A percentile compares a stretch with the other conserved stretches of the same genome.
phyloP scores from a whole-genome alignment of 1,140 invertebrate species.

The Cotesia typhae region DNA sequence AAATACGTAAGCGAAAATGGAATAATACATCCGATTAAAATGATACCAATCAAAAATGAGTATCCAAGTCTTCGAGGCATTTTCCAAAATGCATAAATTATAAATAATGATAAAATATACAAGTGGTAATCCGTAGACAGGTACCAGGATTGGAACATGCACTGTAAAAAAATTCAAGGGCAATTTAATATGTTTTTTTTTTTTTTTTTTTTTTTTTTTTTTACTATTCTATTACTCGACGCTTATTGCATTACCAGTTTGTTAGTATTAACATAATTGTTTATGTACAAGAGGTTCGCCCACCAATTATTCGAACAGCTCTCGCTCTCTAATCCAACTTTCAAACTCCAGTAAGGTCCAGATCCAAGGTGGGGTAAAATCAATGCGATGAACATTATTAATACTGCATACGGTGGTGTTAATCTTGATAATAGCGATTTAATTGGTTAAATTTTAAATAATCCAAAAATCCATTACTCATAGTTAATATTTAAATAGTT shows the following conservation, averaged over 20 bases:
- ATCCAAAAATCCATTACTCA: too few relatives aligned
- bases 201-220: neutral
- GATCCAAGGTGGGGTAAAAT: conserved; percentile 50
- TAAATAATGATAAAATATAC: conserved; percentile 62
- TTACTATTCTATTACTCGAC: neutral
- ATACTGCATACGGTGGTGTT: conserved; percentile 56
- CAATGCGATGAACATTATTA: conserved; percentile 55
- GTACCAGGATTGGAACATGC: conserved; percentile 69
- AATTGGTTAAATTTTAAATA: conserved; percentile 11
- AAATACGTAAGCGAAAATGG: conserved; percentile 45
- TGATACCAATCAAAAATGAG: conserved; percentile 38
- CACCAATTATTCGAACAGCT: conserved; percentile 68
- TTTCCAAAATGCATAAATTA: conserved; percentile 62
- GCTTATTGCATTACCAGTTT: conserved; percentile 44
- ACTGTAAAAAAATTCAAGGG: conserved; percentile 58
- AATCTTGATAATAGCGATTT: conserved; percentile 47
- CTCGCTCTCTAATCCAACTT: conserved; percentile 43
- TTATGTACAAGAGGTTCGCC: conserved; percentile 68
- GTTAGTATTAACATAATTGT: conserved; percentile 65
- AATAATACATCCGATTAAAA: conserved; percentile 38
- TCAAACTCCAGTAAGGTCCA: conserved; percentile 54
- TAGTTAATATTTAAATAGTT: too few relatives aligned
- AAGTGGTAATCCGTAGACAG: conserved; percentile 68
- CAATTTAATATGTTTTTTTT: conserved; percentile 4
- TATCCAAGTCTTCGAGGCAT: conserved; percentile 52